A percentile compares a stretch with the other conserved stretches of the same genome.
phyloP scores from a whole-genome alignment of 2,797 vertebrate genomes.

The Phalloptychus januarius region DNA sequence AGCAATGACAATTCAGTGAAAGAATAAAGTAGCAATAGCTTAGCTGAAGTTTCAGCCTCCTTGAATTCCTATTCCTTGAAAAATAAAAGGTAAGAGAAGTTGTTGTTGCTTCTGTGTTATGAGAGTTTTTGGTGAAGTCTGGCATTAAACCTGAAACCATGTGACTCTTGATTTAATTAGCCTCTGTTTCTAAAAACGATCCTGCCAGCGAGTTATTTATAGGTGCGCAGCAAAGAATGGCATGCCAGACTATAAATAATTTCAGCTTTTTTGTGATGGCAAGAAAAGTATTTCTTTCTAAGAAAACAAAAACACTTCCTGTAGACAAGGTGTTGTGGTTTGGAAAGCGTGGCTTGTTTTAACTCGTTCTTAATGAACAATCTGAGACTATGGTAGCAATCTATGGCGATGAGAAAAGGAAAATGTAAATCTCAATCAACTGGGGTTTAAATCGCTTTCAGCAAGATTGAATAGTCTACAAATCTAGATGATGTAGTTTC shows the following conservation, averaged over 20 bases:
- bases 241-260: neutral
- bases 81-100: neutral
- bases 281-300: neutral
- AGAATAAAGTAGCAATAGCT: neutral
- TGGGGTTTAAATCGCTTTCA: neutral
- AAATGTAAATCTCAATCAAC: neutral
- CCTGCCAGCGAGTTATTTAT: neutral
- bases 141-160: neutral
- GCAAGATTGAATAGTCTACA: neutral
- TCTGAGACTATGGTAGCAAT: neutral
- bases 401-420: no score
- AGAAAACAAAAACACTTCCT: neutral
- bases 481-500: neutral
- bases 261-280: neutral
- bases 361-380: neutral
- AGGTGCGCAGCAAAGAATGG: neutral
- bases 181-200: neutral
- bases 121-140: neutral
- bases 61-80: neutral
- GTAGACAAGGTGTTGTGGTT: neutral
- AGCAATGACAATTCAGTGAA: neutral
- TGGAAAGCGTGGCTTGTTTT: neutral
- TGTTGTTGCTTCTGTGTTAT: neutral
- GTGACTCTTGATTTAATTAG: neutral
- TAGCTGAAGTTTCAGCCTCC: neutral